Base-by-base conservation (phyloP, 2,888 invertebrate genomes). In the Pterostichus madidus region DNA sequence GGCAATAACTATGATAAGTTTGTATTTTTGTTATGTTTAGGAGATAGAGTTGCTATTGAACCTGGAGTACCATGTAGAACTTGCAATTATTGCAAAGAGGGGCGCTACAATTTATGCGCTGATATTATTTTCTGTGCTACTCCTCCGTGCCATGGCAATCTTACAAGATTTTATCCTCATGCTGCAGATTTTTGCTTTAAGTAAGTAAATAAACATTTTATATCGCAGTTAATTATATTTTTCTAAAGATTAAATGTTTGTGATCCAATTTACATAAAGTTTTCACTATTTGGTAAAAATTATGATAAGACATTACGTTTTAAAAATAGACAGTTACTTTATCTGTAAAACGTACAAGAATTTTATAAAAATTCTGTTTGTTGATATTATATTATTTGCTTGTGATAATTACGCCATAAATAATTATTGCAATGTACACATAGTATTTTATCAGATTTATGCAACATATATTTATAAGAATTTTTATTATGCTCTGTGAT, bases 121-220 rank as follows among this genome's bases (percentile, higher is more conserved):
- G 96, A 96, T 80, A 95, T 99, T 89, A 88, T 91, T 80, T 99
- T 98, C 91, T 97, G 97, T 90, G 98, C 98, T n/a, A 98, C 98
- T 0, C 99, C 99, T 0, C 99, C 99, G 0, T 91, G 93, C 79
- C 94, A 99, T 91, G 99, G 99, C 80, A 98, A 96, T 89, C 92
- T 99, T 32, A 93, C 94, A 68, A 92, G 96, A 87, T 98, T 93
- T 89, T 98, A 97, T 90, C 94, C 94, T 56, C 99, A 99, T 88
- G 95, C 97, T 5, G 96, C 96, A 6, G 96, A 97, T 89, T 97
- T 96, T 89, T 97, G 97, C 87, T 95, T 92, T 90, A 97, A 96
- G 95, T 95, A 89, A 90, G 90, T 87, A 73, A 71, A 32, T 46
- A 61, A 24, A 24, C 1, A 24, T 24, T n/a, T n/a, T n/a, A n/a